Conservation (phyloP, 2,888 invertebrate species). For the Andrena minutula region DNA sequence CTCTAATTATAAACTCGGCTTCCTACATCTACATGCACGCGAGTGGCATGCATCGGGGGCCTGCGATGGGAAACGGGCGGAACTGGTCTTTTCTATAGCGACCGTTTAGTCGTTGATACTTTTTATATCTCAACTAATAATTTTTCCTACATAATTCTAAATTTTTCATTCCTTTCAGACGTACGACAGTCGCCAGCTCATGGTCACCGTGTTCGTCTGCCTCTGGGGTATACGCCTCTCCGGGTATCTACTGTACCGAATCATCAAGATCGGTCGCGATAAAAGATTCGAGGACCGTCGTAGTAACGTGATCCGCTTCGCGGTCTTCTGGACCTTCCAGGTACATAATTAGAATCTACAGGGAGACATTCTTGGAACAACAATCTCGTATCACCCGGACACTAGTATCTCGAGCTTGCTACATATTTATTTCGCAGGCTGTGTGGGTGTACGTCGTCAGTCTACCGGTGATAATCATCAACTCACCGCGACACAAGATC, state of each 20-base stretch:
- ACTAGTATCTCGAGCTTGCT: neutral
- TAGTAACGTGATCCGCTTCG: constrained; percentile 94
- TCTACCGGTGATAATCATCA: constrained; percentile 95
- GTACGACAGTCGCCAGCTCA: constrained; percentile 95
- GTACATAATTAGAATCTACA: constrained; percentile 82
- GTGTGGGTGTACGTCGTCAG: constrained; percentile 97
- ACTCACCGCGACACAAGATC: constrained; percentile 92
- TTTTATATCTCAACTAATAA: neutral
- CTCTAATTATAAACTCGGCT: constrained; percentile 48
- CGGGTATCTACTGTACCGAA: constrained; percentile 95
- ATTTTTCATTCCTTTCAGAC: constrained; percentile 86
- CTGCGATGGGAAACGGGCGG: neutral
- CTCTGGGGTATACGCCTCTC: constrained; percentile 95
- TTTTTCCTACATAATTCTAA: neutral
- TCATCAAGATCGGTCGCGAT: constrained; percentile 95
- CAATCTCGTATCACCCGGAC: too few species aligned
- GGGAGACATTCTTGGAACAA: too few species aligned
- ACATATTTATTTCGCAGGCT: constrained; percentile 87
- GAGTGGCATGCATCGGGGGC: neutral
- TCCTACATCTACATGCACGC: neutral
- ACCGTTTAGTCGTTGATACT: constrained; percentile 12
- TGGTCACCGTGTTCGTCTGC: constrained; percentile 95
- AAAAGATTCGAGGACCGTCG: constrained; percentile 96
- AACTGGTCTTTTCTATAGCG: neutral
- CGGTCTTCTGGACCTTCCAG: constrained; percentile 97